Evolutionary conservation across 2,797 vertebrate species (phyloP).

Genomic region (Glyptemys insculpta): DNA sequence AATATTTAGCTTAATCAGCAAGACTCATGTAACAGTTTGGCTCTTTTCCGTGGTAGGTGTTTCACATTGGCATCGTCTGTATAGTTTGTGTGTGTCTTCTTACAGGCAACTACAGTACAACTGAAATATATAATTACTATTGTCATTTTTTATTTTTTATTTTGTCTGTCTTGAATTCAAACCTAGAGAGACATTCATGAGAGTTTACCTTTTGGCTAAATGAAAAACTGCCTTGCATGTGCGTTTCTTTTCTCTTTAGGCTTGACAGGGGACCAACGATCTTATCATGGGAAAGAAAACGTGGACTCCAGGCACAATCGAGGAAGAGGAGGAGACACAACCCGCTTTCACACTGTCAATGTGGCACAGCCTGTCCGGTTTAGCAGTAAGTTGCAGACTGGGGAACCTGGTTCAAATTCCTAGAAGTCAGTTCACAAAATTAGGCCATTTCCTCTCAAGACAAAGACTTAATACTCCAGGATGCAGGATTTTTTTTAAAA

Average conservation of each 20-base stretch:
- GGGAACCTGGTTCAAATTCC: slow-evolving; percentile 38
- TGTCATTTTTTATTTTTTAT: not conserved
- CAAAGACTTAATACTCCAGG: not conserved
- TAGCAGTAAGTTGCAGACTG: slow-evolving; percentile 92
- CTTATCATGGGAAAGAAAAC: slow-evolving; percentile 83
- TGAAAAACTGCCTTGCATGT: not conserved
- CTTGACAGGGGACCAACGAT: slow-evolving; percentile 78
- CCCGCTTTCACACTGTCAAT: slow-evolving; percentile 86
- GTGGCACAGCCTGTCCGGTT: slow-evolving; percentile 95
- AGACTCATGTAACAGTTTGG: not conserved
- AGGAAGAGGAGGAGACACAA: slow-evolving; percentile 79
- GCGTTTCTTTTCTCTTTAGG: slow-evolving; percentile 61
- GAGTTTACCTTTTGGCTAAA: not conserved
- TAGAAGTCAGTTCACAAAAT: not conserved
- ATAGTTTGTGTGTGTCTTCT: accelerated
- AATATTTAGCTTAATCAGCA: not conserved
- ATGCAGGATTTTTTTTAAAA: too few relatives aligned
- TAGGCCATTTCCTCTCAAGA: not conserved
- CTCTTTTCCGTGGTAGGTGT: not conserved
- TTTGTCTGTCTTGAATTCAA: not conserved
- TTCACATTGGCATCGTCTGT: not conserved
- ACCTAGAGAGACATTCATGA: not conserved
- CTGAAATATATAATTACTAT: not conserved
- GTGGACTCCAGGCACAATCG: slow-evolving; percentile 78
- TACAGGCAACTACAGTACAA: not conserved